phyloP scores from a whole-genome alignment of 92 coral and sea anemone genomes.

The Porites lobata region DNA sequence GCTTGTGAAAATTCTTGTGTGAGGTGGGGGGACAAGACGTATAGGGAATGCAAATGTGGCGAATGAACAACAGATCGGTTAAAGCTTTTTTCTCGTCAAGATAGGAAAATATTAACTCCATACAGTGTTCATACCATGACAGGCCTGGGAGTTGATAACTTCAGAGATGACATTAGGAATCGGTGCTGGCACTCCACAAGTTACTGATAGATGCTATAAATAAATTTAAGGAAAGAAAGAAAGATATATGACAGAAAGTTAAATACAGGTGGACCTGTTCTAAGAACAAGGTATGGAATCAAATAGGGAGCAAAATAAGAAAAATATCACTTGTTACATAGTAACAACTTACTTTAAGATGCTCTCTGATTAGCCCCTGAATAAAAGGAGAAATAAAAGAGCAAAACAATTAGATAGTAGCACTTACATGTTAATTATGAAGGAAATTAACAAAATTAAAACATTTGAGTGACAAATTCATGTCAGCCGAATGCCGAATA shows the following conservation, averaged over 20 bases:
- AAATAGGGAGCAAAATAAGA: background rate
- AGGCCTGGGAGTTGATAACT: slow-evolving; percentile 91
- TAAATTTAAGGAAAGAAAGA: background rate
- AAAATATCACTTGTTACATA: background rate
- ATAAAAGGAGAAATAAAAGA: background rate
- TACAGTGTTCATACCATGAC: slow-evolving; percentile 80
- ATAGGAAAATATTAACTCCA: background rate
- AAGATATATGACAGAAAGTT: no score
- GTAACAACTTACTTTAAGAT: slow-evolving; percentile 77
- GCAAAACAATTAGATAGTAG: background rate
- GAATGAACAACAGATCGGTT: no score
- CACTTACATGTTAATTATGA: background rate
- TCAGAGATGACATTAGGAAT: slow-evolving; percentile 86
- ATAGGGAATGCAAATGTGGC: no score
- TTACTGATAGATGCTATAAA: slow-evolving; percentile 73
- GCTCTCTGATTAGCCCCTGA: slow-evolving; percentile 89
- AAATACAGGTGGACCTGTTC: background rate
- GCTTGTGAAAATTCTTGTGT: no score
- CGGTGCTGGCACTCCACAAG: slow-evolving; percentile 79
- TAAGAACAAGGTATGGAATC: background rate
- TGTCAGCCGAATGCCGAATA: no score
- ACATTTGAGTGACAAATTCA: no score
- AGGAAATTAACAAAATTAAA: background rate
- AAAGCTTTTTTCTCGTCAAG: no score
- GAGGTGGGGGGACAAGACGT: no score